Evolutionary conservation across 2,888 invertebrate genomes (phyloP).

Genomic region (Spodoptera picta): DNA sequence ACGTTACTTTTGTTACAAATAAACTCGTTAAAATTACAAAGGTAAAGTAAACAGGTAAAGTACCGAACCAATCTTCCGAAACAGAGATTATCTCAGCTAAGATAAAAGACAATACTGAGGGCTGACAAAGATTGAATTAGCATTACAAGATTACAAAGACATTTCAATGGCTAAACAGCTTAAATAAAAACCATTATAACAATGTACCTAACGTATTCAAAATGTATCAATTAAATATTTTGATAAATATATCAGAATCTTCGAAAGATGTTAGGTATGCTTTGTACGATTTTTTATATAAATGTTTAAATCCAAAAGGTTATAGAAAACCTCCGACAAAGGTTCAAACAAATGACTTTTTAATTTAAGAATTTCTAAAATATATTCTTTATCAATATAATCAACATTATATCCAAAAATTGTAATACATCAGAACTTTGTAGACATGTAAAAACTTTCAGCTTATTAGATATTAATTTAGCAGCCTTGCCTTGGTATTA

Average conservation of each 20-base stretch:
- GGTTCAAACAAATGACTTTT: constrained; percentile 7
- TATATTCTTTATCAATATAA: constrained; percentile 16
- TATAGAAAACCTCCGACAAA: not conserved
- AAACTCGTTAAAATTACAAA: constrained; percentile 78
- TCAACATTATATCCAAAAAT: constrained; percentile 31
- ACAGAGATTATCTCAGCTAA: constrained; percentile 71
- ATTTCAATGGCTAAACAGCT: constrained; percentile 60
- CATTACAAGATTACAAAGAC: constrained; percentile 74
- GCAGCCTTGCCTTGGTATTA: constrained; percentile 41
- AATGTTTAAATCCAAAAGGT: constrained; percentile 1
- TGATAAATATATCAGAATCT: no score
- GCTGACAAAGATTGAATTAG: constrained; percentile 77
- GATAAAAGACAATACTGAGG: constrained; percentile 71
- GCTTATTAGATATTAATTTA: constrained; percentile 56
- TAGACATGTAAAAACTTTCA: constrained; percentile 58
- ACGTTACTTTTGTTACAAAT: constrained; percentile 68
- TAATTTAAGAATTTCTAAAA: constrained; percentile 20
- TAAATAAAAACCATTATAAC: constrained; percentile 61
- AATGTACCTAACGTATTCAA: constrained; percentile 25
- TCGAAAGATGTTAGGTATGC: no score
- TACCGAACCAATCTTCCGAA: constrained; percentile 73
- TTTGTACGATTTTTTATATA: not conserved
- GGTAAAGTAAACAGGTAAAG: constrained; percentile 67
- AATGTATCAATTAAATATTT: no score
- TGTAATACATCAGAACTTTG: constrained; percentile 54